phyloP scores from a whole-genome alignment of 1,140 invertebrate species.

The Formica selysi region DNA sequence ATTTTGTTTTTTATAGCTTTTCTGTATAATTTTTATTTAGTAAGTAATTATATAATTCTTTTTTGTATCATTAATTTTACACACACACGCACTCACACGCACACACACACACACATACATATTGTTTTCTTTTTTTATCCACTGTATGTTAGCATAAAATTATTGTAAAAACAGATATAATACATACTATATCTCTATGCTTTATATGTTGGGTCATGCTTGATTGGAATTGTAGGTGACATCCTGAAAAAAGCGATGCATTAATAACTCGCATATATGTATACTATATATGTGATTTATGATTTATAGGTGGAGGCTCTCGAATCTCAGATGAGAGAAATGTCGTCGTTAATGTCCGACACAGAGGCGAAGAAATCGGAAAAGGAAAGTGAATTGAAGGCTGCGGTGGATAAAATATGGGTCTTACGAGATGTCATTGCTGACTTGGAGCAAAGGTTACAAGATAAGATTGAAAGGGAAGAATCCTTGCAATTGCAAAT shows the following conservation, averaged over 20 bases:
- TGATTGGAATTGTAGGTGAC: conserved; percentile 49
- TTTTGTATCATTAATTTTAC: conserved; percentile 8
- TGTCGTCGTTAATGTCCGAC: conserved; percentile 88
- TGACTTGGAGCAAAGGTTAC: conserved; percentile 91
- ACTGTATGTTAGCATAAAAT: conserved; percentile 44
- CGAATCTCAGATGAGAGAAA: conserved; percentile 90
- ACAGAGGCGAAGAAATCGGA: conserved; percentile 88
- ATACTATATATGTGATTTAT: background rate
- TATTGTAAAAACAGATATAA: conserved; percentile 20
- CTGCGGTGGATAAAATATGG: conserved; percentile 90
- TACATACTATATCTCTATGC: conserved; percentile 18
- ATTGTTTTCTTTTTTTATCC: conserved; percentile 31
- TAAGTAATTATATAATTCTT: background rate
- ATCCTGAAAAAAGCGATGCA: conserved; percentile 27
- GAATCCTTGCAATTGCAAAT: conserved; percentile 85
- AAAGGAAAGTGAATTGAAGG: conserved; percentile 89
- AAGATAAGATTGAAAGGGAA: conserved; percentile 87
- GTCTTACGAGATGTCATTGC: conserved; percentile 91
- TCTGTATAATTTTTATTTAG: conserved; percentile 25
- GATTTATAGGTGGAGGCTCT: conserved; percentile 89
- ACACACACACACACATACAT: background rate
- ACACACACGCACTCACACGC: no score
- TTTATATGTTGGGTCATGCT: conserved; percentile 64
- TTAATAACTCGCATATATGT: background rate
- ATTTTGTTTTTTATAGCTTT: background rate